phyloP scores from a whole-genome alignment of 2,888 invertebrate genomes.

The Mythimna loreyi region DNA sequence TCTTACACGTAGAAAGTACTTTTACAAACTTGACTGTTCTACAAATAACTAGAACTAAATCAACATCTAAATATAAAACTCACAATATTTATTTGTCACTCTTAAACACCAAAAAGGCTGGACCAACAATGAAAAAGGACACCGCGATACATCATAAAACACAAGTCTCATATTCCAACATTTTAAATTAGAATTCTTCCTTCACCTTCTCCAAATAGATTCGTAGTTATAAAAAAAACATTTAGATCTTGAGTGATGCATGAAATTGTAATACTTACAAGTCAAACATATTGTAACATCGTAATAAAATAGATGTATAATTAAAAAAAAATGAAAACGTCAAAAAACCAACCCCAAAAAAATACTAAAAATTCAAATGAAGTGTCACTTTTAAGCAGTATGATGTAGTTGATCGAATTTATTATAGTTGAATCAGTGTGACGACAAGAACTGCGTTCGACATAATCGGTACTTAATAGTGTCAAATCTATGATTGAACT shows the following conservation, averaged over 20 bases:
- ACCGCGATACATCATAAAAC: conserved; percentile 41
- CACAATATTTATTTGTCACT: conserved; percentile 27
- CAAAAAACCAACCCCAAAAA: too few relatives aligned
- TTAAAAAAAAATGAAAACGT: too few relatives aligned
- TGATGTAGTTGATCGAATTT: too few relatives aligned
- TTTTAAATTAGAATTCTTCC: conserved; percentile 16
- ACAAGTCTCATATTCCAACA: conserved; percentile 25
- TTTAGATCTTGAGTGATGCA: not conserved
- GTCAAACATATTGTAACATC: too few relatives aligned
- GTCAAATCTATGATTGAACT: too few relatives aligned
- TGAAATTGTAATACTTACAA: not conserved
- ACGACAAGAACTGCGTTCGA: too few relatives aligned
- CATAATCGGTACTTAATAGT: too few relatives aligned
- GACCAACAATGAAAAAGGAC: conserved; percentile 23
- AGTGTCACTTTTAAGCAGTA: too few relatives aligned
- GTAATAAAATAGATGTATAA: not conserved
- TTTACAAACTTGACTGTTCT: not conserved
- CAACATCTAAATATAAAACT: conserved; percentile 13
- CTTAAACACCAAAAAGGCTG: conserved; percentile 57
- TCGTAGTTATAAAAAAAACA: not conserved
- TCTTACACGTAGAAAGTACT: too few relatives aligned
- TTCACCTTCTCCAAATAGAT: conserved; percentile 17
- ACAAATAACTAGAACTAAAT: not conserved
- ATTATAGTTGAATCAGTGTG: too few relatives aligned
- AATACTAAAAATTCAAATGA: too few relatives aligned